Evolutionary conservation across 1,140 invertebrate genomes (phyloP).

Genomic region (Babylonia areolata): DNA sequence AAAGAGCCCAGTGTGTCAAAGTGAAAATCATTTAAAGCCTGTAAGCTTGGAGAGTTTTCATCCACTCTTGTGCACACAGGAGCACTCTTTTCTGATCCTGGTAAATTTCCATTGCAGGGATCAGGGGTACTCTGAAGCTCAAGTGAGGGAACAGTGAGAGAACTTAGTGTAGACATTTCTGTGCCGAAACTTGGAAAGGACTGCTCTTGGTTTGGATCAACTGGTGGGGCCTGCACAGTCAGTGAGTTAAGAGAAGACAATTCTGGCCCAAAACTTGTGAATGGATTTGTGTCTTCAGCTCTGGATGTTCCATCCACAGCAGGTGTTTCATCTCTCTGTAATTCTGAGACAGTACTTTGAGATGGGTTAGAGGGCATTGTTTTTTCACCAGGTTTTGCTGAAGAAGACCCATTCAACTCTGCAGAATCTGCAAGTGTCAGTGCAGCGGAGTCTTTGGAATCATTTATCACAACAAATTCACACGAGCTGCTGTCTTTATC

Average conservation of each 20-base stretch:
- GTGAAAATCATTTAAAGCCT: background rate
- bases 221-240: background rate
- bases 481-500: constrained; percentile 20
- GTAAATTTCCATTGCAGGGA: background rate
- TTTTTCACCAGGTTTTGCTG: background rate
- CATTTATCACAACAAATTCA: constrained; percentile 4
- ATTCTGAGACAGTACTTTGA: background rate
- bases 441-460: background rate
- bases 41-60: background rate
- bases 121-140: background rate
- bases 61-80: no score
- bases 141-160: background rate
- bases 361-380: background rate
- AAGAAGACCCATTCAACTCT: background rate
- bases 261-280: constrained; percentile 6
- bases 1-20: background rate
- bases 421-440: background rate
- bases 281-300: background rate
- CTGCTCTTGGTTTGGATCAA: background rate
- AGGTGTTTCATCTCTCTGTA: background rate
- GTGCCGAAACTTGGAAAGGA: constrained; percentile 9
- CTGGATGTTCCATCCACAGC: background rate
- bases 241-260: constrained; percentile 13
- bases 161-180: constrained; percentile 10
- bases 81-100: background rate